Conservation (phyloP, 2,888 invertebrate genomes). For the Lysandra bellargus region DNA sequence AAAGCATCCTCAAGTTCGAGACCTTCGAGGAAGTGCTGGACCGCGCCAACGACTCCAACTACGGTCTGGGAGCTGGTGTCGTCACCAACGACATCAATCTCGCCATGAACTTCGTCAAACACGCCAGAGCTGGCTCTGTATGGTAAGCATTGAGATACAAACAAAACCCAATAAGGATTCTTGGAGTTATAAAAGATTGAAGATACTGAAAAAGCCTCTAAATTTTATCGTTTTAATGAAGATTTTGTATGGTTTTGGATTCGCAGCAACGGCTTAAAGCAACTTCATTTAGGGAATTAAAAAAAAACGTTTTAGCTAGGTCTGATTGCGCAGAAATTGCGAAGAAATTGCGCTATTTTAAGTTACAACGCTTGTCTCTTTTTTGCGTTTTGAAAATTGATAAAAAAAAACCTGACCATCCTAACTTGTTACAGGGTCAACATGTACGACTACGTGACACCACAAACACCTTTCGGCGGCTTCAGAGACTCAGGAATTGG, state of each 20-base stretch:
- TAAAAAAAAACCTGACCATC: not conserved
- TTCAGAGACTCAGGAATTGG: slow-evolving; percentile 93
- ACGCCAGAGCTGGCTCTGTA: slow-evolving; percentile 89
- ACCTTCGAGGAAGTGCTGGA: slow-evolving; percentile 90
- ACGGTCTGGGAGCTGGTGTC: slow-evolving; percentile 93
- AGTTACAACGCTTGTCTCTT: too few species aligned
- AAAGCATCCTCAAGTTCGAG: slow-evolving; percentile 91
- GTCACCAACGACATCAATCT: slow-evolving; percentile 91
- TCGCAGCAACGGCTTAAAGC: too few species aligned
- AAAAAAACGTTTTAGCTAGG: too few species aligned
- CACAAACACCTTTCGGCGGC: slow-evolving; percentile 94
- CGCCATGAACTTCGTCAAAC: slow-evolving; percentile 87
- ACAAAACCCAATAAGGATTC: not conserved
- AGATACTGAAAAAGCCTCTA: too few species aligned
- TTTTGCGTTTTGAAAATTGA: too few species aligned
- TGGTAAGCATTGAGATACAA: slow-evolving; percentile 75
- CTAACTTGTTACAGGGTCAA: slow-evolving; percentile 81
- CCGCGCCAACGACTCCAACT: slow-evolving; percentile 90
- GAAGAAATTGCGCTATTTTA: too few species aligned
- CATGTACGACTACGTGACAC: slow-evolving; percentile 84
- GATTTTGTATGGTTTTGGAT: too few species aligned
- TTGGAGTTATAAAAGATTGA: too few species aligned
- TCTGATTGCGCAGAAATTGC: too few species aligned
- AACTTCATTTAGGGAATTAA: too few species aligned
- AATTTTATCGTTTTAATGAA: too few species aligned